These are phyloP conservation scores for Amphipyra tragopoginis DNA, from an alignment of 2,888 invertebrate species.

Conservation along the genomic window DNA sequence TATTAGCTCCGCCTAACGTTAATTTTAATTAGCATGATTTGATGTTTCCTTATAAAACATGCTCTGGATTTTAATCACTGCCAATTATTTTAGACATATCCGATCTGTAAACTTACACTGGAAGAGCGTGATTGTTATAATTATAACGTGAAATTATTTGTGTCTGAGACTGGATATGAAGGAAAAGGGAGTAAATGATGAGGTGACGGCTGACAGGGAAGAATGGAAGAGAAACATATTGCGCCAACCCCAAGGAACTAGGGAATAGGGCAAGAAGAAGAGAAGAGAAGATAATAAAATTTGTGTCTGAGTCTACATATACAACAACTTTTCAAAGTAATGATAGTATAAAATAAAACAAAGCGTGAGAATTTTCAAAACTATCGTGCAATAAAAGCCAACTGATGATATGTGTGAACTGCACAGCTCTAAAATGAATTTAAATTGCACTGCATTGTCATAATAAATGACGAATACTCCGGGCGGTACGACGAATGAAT, in stretches of 20 bases:
- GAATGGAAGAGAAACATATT: too few species aligned
- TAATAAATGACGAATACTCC: conserved; percentile 39
- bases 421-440: conserved; percentile 36
- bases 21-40: conserved; percentile 79
- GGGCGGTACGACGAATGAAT: conserved; percentile 64
- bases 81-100: conserved; percentile 49
- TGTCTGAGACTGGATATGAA: too few species aligned
- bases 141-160: too few species aligned
- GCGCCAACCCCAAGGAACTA: too few species aligned
- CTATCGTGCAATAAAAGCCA: conserved; percentile 19
- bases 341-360: conserved; percentile 10
- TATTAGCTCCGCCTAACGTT: conserved; percentile 69
- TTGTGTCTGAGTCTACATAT: conserved; percentile 4
- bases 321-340: not conserved
- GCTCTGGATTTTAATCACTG: conserved; percentile 61
- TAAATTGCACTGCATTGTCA: conserved; percentile 35
- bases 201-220: too few species aligned
- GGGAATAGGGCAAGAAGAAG: too few species aligned
- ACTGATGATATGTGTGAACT: conserved; percentile 42
- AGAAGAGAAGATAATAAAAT: too few species aligned
- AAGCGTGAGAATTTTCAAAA: conserved; percentile 30
- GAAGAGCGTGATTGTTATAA: conserved; percentile 13
- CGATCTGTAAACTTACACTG: conserved; percentile 11
- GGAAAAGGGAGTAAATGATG: too few species aligned
- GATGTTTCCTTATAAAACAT: conserved; percentile 76